Conservation (phyloP, 2,113 vertebrate genomes). For the Trogon surrucura region DNA sequence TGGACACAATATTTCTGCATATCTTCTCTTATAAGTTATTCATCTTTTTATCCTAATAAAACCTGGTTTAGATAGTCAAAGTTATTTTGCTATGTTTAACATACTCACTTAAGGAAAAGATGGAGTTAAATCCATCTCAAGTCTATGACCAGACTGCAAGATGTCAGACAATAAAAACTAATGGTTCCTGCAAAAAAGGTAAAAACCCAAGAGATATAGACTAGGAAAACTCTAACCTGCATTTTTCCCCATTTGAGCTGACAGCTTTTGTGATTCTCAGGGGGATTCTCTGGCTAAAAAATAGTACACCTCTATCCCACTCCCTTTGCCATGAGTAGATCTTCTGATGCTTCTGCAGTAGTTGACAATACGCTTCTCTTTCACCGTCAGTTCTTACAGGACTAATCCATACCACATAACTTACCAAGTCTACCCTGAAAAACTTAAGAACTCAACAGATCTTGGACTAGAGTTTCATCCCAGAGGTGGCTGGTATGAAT, state of each 20-base stretch:
- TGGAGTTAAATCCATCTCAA: background rate
- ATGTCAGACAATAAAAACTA: background rate
- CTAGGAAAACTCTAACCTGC: background rate
- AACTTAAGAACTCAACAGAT: background rate
- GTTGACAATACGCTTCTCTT: background rate
- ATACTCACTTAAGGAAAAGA: background rate
- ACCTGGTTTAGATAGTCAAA: background rate
- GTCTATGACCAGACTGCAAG: background rate
- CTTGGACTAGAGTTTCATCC: background rate
- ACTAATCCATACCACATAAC: background rate
- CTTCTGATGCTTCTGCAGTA: background rate
- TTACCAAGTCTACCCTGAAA: background rate
- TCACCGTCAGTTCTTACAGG: background rate
- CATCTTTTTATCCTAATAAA: background rate
- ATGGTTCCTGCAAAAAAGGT: background rate
- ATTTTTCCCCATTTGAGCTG: background rate
- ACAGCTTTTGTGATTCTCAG: background rate
- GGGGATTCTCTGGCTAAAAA: background rate
- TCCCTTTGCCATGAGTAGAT: background rate
- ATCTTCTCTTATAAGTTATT: background rate
- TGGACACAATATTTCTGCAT: background rate
- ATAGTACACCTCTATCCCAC: background rate
- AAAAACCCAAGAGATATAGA: background rate
- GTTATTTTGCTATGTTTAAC: background rate
- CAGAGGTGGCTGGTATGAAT: background rate